Evolutionary conservation across 2,797 vertebrate species (phyloP).

Genomic region (Anguilla anguilla): DNA sequence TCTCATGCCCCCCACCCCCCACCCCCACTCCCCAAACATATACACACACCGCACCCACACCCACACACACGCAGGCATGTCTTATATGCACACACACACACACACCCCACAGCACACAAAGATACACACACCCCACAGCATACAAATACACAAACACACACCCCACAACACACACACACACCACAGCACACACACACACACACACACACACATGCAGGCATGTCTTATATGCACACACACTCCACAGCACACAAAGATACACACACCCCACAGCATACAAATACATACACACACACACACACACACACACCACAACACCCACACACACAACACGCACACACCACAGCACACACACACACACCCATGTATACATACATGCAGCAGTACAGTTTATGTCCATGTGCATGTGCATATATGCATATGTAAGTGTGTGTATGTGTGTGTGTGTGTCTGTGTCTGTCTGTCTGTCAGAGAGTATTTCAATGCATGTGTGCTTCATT

Average conservation of each 20-base stretch:
- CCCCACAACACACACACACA: too few relatives aligned
- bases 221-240: background rate
- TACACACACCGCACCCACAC: background rate
- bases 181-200: background rate
- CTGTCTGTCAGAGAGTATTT: too few relatives aligned
- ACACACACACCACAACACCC: too few relatives aligned
- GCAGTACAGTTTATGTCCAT: background rate
- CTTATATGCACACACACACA: background rate
- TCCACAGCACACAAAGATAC: too few relatives aligned
- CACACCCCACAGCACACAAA: background rate
- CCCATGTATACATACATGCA: background rate
- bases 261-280: too few relatives aligned
- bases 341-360: background rate
- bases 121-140: background rate
- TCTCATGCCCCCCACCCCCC: background rate
- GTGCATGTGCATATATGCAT: background rate
- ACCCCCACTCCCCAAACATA: background rate
- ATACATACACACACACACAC: too few relatives aligned
- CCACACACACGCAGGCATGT: background rate
- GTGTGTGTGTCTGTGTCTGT: background rate
- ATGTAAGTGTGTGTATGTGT: slow-evolving; percentile 1
- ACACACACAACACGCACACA: too few relatives aligned
- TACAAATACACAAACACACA: background rate
- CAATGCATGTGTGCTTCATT: background rate
- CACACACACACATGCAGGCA: too few relatives aligned